Evolutionary conservation across 64 coral and sea anemone species (phyloP), one percentile per base, ranked within the genome.

Genomic region (Pachyseris speciosa): DNA sequence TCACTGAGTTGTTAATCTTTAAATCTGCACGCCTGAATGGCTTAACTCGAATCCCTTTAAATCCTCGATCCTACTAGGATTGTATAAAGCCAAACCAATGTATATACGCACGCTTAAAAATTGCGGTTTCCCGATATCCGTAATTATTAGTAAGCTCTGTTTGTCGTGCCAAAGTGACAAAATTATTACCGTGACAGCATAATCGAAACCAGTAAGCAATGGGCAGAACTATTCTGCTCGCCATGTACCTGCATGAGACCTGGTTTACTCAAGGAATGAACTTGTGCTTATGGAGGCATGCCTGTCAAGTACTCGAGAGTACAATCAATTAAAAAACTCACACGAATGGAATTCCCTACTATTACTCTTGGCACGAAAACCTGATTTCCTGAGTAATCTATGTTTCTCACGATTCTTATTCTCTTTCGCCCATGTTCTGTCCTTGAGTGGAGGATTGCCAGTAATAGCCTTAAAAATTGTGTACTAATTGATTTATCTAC

Each of bases 221-320:
- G 11, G 1, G 67, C 7, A 70, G 5, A 17, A 5, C 16, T 37
- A 38, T 7, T 40, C 19, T 15, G 12, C 1, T 20, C 9, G 13
- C 1, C 7, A 0, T 12, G 16, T 13, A 4, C 30, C 65, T 70
- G 16, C 36, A 39, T 70, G 33, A 32, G 13, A 6, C 7, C 67
- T n/a, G 12, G 36, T 37, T 70, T 70, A 22, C 16, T 39, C n/a
- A 61, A 61, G 19, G 31, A 78, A 19, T 78, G 30, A 60, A 80
- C 24, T 59, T 80, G 76, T 26, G 59, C 61, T 45, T 12, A 58
- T 80, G n/a, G n/a, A 25, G 76, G 59, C 76, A 55, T 80, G 49
- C 37, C 51, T 59, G 16, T 80, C 50, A 38, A 80, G 51, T 60
- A 39, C 76, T 61, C 61, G 36, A 39, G 76, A 80, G 36, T 37